Evolutionary conservation across 2,888 invertebrate species (phyloP), one percentile per base, ranked within the genome.

Genomic region (Crematogaster levior): DNA sequence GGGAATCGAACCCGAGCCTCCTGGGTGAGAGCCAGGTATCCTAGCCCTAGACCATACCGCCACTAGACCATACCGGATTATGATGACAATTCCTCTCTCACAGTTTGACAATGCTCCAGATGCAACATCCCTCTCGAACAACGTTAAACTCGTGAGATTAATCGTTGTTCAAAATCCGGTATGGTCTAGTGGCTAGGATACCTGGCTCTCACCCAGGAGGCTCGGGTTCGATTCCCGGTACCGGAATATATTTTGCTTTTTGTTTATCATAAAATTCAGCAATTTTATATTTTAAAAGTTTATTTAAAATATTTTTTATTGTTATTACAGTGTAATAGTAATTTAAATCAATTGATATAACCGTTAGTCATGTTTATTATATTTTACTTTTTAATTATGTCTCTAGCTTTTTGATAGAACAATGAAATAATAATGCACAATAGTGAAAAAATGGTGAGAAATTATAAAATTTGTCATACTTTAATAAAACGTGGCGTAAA

Each of bases 1-100:
- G 95, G 95, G 95, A 95, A 95, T 95, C 95, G 95, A 96, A 96
- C 96, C 96, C 95, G 95, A 95, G 95, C 95, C 95, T 95, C 95
- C 95, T 95, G 95, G 95, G 95, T 95, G 95, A 95, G 94, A 96
- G 94, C 95, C 95, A 95, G 95, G 95, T 95, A 95, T 95, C 95
- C 95, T 95, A 95, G n/a, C n/a, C n/a, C n/a, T n/a, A n/a, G n/a
- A n/a, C n/a, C n/a, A n/a, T n/a, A n/a, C n/a, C n/a, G 95, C 95
- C 95, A 95, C 95, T 95, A 95, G 95, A 95, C 95, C 95, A 95
- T 96, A 96, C 95, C 95, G 95, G 95, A 68, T 61, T 18, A 30
- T 18, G 30, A 30, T 34, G n/a, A 0, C 3, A n/a, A 0, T 1
- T 7, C 5, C 2, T 24, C 21, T 61, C 61, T 24, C 37, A 24